Evolutionary conservation across 2,113 vertebrate species (phyloP).

Genomic region (Echinops telfairi): DNA sequence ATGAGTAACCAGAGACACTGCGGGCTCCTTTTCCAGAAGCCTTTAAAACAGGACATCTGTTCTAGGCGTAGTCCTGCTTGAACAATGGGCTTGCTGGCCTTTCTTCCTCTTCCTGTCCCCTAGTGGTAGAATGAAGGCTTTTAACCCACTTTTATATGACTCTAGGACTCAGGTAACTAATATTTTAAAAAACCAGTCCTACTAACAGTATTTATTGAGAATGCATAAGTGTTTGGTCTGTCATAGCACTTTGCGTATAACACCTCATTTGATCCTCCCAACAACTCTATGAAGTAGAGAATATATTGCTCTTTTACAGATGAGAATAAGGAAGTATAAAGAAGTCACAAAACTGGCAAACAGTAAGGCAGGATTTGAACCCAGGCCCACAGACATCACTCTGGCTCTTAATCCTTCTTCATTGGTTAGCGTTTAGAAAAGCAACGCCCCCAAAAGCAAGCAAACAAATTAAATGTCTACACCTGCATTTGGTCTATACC

Average conservation of each 20-base stretch:
- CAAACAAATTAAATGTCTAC: neutral
- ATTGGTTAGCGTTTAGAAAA: neutral
- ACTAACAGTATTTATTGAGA: neutral
- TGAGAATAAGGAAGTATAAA: neutral
- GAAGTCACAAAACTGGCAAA: neutral
- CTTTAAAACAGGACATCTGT: slow-evolving; percentile 77
- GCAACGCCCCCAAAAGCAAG: neutral
- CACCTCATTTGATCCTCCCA: neutral
- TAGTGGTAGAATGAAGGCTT: slow-evolving; percentile 22
- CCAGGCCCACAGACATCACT: neutral
- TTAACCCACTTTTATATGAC: slow-evolving; percentile 50
- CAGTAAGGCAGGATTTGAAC: neutral
- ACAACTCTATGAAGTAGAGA: neutral
- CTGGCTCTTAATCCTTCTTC: neutral
- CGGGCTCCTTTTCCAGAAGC: slow-evolving; percentile 50
- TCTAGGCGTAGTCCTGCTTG: slow-evolving; percentile 66
- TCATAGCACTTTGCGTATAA: neutral
- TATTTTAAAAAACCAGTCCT: neutral
- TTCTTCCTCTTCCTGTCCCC: slow-evolving; percentile 78
- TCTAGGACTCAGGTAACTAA: slow-evolving; percentile 4
- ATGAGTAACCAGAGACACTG: slow-evolving; percentile 18
- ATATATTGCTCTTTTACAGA: neutral
- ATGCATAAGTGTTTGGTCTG: neutral
- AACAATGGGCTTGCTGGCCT: slow-evolving; percentile 72
- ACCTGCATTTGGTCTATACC: neutral